Percentiles rank a stretch among this genome's conserved stretches.
These are phyloP conservation scores for Caranx melampygus DNA, from an alignment of 2,113 vertebrate species.

Conservation along the genomic window DNA sequence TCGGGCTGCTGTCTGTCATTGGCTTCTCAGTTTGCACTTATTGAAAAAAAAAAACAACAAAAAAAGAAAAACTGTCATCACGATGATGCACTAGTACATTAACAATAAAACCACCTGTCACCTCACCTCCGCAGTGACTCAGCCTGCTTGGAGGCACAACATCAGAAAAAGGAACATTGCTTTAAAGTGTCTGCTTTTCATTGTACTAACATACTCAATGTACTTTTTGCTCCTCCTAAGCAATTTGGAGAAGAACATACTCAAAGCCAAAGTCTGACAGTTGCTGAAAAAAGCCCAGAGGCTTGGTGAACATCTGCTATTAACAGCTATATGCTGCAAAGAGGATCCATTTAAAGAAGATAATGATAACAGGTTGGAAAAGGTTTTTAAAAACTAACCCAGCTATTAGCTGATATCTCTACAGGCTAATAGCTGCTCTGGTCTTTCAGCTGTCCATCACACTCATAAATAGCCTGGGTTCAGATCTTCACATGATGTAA, in stretches of 20 bases:
- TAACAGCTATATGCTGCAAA: not conserved
- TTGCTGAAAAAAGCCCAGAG: conserved; percentile 19
- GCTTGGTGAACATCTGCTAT: conserved; percentile 20
- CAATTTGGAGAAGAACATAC: conserved; percentile 14
- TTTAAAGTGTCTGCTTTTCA: conserved; percentile 19
- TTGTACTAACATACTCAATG: not conserved
- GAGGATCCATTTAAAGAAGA: conserved; percentile 38
- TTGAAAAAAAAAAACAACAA: conserved; percentile 2
- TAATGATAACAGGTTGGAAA: conserved; percentile 40
- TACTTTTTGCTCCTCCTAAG: conserved; percentile 24
- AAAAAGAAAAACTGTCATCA: not conserved
- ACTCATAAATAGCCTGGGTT: not conserved
- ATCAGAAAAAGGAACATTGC: not conserved
- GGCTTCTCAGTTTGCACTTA: not conserved
- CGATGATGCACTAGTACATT: not conserved
- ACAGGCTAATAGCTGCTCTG: conserved; percentile 19
- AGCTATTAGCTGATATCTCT: conserved; percentile 31
- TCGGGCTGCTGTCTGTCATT: not conserved
- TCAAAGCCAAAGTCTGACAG: conserved; percentile 38
- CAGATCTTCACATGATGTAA: not conserved
- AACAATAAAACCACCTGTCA: conserved; percentile 17
- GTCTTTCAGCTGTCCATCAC: not conserved
- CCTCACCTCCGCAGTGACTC: conserved; percentile 25
- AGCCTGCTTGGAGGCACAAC: conserved; percentile 4
- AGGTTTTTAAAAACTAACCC: conserved; percentile 35